A percentile compares a stretch with the other conserved stretches of the same genome.
phyloP scores from a whole-genome alignment of 2,797 vertebrate genomes.

The Melanotaenia boesemani region DNA sequence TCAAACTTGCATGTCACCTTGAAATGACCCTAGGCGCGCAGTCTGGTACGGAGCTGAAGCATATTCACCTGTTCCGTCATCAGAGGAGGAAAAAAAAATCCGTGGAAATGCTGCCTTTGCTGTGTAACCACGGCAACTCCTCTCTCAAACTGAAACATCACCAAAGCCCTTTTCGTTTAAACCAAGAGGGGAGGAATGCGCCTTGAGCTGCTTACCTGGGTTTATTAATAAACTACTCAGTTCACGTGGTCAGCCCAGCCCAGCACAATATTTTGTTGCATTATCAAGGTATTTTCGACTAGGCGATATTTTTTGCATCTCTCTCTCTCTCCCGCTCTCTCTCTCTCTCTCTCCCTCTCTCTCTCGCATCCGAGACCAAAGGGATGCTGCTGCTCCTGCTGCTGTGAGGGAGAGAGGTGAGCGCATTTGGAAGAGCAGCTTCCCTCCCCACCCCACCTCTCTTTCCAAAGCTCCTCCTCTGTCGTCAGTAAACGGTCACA shows the following conservation, averaged over 20 bases:
- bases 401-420: conserved; percentile 68
- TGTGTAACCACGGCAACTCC: conserved; percentile 83
- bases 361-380: conserved; percentile 49
- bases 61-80: conserved; percentile 65
- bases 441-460: not conserved
- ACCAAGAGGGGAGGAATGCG: conserved; percentile 31
- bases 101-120: conserved; percentile 57
- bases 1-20: conserved; percentile 65
- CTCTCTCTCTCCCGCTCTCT: conserved; percentile 20
- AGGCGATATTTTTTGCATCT: conserved; percentile 6
- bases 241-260: conserved; percentile 68
- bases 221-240: conserved; percentile 54
- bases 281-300: conserved; percentile 56
- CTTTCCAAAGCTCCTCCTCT: conserved; percentile 80
- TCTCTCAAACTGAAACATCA: conserved; percentile 72
- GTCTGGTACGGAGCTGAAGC: conserved; percentile 36
- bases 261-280: conserved; percentile 53
- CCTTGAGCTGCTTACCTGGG: conserved; percentile 64
- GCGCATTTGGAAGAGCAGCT: conserved; percentile 64
- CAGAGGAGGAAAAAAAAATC: conserved; percentile 9
- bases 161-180: conserved; percentile 51
- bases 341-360: conserved; percentile 6
- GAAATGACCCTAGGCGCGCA: conserved; percentile 67
- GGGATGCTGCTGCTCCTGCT: conserved; percentile 56
- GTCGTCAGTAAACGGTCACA: conserved; percentile 72